Evolutionary conservation across 2,888 invertebrate genomes (phyloP).

Genomic region (Geotrupes spiniger): DNA sequence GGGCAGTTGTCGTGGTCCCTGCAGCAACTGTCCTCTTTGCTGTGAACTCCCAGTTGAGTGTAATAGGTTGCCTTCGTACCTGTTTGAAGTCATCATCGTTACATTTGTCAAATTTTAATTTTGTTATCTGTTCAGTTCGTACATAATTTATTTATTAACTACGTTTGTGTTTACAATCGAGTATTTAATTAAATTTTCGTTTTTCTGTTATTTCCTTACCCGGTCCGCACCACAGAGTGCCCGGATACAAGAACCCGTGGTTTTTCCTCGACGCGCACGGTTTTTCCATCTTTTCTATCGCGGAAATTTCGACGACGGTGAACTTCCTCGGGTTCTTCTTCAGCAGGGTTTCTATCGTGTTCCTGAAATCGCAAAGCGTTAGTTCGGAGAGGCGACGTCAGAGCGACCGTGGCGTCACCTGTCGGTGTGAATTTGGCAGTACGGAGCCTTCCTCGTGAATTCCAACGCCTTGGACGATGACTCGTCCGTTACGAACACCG

Average conservation of each 20-base stretch:
- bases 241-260: conserved; percentile 61
- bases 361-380: too few species aligned
- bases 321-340: conserved; percentile 57
- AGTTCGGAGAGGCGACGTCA: too few species aligned
- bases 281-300: conserved; percentile 57
- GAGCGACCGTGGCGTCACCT: too few species aligned
- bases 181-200: not conserved
- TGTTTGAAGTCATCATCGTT: too few species aligned
- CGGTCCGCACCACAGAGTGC: conserved; percentile 78
- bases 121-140: too few species aligned
- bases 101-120: conserved; percentile 9
- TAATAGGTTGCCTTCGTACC: conserved; percentile 61
- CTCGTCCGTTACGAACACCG: conserved; percentile 60
- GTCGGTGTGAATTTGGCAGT: conserved; percentile 60
- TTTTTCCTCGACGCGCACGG: conserved; percentile 52
- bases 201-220: conserved; percentile 48
- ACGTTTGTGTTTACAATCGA: not conserved
- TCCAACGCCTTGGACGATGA: conserved; percentile 63
- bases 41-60: conserved; percentile 63
- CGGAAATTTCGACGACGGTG: conserved; percentile 60
- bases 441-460: conserved; percentile 58
- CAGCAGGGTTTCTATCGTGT: conserved; percentile 52
- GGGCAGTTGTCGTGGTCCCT: conserved; percentile 72
- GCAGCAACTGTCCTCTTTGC: conserved; percentile 68
- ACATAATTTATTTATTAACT: too few species aligned